phyloP scores from a whole-genome alignment of 1,140 invertebrate genomes.

The Ephestia elutella region DNA sequence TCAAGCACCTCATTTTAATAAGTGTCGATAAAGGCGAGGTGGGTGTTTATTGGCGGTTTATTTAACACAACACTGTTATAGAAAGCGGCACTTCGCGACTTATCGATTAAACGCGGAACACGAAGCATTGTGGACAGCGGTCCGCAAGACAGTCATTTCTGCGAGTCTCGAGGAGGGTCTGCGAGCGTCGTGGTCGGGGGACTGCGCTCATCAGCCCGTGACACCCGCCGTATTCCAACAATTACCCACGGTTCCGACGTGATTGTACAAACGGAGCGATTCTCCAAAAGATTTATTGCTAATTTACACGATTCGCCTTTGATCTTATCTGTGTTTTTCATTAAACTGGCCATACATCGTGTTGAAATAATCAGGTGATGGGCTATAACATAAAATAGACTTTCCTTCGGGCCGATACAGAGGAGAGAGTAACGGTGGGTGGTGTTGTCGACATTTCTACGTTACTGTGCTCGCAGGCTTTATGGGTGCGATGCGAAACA shows the following conservation, averaged over 20 bases:
- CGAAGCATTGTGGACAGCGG: conserved; percentile 44
- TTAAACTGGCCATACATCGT: neutral
- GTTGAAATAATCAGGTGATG: neutral
- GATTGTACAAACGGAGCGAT: conserved; percentile 49
- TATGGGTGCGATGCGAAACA: conserved; percentile 32
- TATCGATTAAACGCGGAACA: conserved; percentile 52
- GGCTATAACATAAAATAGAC: neutral
- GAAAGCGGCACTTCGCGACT: conserved; percentile 53
- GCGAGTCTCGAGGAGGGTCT: conserved; percentile 61
- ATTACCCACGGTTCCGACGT: conserved; percentile 62
- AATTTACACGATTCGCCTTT: conserved; percentile 17
- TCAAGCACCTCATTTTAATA: conserved; percentile 68
- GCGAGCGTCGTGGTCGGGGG: conserved; percentile 57
- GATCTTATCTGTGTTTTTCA: conserved; percentile 5
- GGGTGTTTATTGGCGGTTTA: conserved; percentile 34
- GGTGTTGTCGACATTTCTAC: conserved; percentile 5
- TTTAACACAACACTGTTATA: conserved; percentile 42
- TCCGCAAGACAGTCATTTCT: conserved; percentile 55
- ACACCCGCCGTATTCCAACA: conserved; percentile 61
- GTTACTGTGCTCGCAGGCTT: conserved; percentile 24
- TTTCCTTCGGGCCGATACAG: neutral
- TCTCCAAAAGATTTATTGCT: conserved; percentile 36
- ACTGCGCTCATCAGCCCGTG: conserved; percentile 61
- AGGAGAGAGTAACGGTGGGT: neutral
- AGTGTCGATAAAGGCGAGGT: conserved; percentile 30